A percentile compares a stretch with the other conserved stretches of the same genome.
phyloP scores from a whole-genome alignment of 1,140 invertebrate species.

The Caenorhabditis tropicalis region DNA sequence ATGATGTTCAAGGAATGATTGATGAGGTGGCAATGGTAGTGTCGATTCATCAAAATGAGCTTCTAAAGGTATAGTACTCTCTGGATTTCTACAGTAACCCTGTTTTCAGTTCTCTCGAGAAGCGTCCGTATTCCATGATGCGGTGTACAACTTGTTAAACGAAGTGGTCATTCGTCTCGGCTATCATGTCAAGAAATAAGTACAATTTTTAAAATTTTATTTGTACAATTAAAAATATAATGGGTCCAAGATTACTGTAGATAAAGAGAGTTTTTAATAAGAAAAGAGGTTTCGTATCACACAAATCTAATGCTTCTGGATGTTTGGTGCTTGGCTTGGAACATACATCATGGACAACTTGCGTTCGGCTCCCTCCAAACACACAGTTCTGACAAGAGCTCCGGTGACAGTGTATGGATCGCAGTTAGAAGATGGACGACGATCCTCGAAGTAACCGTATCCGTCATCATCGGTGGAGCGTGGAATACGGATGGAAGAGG shows the following conservation, averaged over 20 bases:
- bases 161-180: not conserved
- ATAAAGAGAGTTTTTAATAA: not conserved
- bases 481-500: constrained; percentile 83
- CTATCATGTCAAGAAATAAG: not conserved
- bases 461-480: constrained; percentile 83
- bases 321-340: constrained; percentile 31
- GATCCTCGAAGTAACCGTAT: constrained; percentile 87
- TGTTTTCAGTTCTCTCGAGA: not conserved
- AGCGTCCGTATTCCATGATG: not conserved
- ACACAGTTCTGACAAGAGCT: constrained; percentile 52
- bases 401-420: constrained; percentile 80
- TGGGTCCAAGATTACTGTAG: no score
- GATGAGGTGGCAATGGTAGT: not conserved
- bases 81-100: not conserved
- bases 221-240: constrained; percentile 5
- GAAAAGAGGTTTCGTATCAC: not conserved
- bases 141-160: not conserved
- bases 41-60: not conserved
- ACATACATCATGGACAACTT: constrained; percentile 54
- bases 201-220: not conserved
- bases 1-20: not conserved
- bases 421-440: constrained; percentile 88
- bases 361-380: constrained; percentile 47
- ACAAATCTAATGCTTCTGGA: not conserved
- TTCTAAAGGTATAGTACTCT: not conserved